Evolutionary conservation across 2,888 invertebrate genomes (phyloP).

Genomic region (Malthinus flaveolus): DNA sequence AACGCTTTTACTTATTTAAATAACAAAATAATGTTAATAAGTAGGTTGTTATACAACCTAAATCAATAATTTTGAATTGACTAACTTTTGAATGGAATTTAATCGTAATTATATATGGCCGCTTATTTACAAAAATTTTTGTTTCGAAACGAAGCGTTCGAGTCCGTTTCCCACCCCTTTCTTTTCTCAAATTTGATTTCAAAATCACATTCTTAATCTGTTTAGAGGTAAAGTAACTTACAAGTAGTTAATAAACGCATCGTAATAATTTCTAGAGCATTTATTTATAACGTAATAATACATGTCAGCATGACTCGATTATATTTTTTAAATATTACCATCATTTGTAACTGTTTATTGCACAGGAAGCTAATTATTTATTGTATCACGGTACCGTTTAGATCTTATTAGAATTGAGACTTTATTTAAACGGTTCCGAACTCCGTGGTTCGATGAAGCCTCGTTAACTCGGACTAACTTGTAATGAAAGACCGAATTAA

Average conservation of each 20-base stretch:
- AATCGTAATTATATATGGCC: background rate
- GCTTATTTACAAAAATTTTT: background rate
- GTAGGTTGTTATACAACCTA: conserved; percentile 14
- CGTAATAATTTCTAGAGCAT: conserved; percentile 5
- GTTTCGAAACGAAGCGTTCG: conserved; percentile 3
- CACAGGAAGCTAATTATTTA: background rate
- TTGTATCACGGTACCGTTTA: no score
- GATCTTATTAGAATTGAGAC: no score
- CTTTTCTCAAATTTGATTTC: background rate
- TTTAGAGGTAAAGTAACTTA: background rate
- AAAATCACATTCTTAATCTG: background rate
- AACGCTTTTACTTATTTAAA: conserved; percentile 23
- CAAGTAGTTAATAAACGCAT: background rate
- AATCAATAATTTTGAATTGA: conserved; percentile 1
- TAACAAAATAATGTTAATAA: conserved; percentile 8
- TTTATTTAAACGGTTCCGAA: no score
- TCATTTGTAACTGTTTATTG: conserved; percentile 5
- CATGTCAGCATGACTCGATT: background rate
- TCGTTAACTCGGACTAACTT: no score
- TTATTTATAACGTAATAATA: background rate
- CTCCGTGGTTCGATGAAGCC: no score
- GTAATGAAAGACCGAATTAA: no score
- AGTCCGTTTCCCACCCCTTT: background rate
- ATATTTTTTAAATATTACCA: background rate
- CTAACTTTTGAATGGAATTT: background rate